Conservation (phyloP, 2,113 vertebrate genomes). For the Vombatus ursinus region DNA sequence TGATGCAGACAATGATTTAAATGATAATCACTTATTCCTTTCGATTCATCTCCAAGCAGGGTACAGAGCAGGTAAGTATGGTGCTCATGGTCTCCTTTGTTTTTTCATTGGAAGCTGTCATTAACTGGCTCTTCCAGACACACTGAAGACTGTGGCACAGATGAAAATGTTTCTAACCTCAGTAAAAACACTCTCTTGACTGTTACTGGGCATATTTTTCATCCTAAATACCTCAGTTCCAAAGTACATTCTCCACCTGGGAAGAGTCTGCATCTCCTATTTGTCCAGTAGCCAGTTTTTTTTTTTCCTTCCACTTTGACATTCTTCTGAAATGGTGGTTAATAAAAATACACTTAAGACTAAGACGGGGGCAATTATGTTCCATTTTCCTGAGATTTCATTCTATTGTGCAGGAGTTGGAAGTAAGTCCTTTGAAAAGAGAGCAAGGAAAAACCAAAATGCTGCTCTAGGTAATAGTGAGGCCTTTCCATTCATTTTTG, state of each 20-base stretch:
- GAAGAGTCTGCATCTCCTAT: slow-evolving; percentile 3
- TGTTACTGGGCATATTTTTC: slow-evolving; percentile 12
- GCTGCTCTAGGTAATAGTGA: too few relatives aligned
- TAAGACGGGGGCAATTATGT: slow-evolving; percentile 29
- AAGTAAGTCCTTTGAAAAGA: not conserved
- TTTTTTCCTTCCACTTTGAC: not conserved
- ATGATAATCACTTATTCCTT: fast-evolving
- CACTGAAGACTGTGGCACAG: not conserved
- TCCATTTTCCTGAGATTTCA: slow-evolving; percentile 39
- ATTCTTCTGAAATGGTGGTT: not conserved
- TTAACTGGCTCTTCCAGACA: not conserved
- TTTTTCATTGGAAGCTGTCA: not conserved
- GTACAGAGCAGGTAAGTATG: not conserved
- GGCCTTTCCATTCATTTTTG: not conserved
- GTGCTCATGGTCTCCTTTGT: not conserved
- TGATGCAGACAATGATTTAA: fast-evolving
- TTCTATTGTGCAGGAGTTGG: slow-evolving; percentile 18
- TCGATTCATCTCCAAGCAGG: fast-evolving
- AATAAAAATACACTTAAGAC: slow-evolving; percentile 55
- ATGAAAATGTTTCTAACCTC: not conserved
- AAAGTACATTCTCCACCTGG: slow-evolving; percentile 13
- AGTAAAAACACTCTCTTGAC: not conserved
- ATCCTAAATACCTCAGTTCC: not conserved
- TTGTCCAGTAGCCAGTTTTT: slow-evolving; percentile 3
- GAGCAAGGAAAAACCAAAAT: slow-evolving; percentile 1